Conservation (phyloP, 2,888 invertebrate genomes). For the Hydroisotoma schaefferi region DNA sequence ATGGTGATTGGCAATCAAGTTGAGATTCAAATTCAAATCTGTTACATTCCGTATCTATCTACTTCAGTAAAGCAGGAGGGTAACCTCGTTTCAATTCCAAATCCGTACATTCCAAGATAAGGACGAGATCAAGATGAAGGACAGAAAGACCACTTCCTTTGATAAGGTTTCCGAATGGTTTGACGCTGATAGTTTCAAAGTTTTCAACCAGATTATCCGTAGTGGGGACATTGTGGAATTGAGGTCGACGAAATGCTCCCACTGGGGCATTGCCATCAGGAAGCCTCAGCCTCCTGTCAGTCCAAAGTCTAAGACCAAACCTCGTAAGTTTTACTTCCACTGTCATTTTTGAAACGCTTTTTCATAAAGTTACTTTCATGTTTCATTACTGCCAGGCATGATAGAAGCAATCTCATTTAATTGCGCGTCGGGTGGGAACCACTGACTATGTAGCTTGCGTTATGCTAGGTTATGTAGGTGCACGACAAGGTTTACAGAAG, state of each 20-base stretch:
- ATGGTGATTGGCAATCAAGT: too few species aligned
- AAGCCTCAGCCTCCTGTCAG: conserved; percentile 54
- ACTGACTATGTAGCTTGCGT: too few species aligned
- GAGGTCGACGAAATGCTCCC: conserved; percentile 56
- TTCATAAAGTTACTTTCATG: too few species aligned
- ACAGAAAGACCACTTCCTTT: conserved; percentile 40
- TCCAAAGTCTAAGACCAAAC: conserved; percentile 61
- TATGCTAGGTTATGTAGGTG: too few species aligned
- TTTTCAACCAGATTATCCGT: conserved; percentile 68
- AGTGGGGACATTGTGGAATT: conserved; percentile 68
- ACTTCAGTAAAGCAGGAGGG: neutral
- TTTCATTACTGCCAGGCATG: too few species aligned
- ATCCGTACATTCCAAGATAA: too few species aligned
- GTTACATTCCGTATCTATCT: too few species aligned
- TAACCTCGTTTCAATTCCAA: neutral
- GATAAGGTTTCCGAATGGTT: conserved; percentile 68
- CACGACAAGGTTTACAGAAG: too few species aligned
- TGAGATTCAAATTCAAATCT: too few species aligned
- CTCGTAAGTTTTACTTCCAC: conserved; percentile 19
- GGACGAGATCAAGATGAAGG: conserved; percentile 31
- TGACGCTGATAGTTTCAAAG: conserved; percentile 65
- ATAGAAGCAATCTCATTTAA: too few species aligned
- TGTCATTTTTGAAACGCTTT: too few species aligned
- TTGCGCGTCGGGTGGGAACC: too few species aligned
- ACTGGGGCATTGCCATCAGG: conserved; percentile 69